A percentile compares a stretch with the other conserved stretches of the same genome.
These are phyloP conservation scores for Aepyceros melampus DNA, from an alignment of 2,113 vertebrate genomes.

Conservation along the genomic window DNA sequence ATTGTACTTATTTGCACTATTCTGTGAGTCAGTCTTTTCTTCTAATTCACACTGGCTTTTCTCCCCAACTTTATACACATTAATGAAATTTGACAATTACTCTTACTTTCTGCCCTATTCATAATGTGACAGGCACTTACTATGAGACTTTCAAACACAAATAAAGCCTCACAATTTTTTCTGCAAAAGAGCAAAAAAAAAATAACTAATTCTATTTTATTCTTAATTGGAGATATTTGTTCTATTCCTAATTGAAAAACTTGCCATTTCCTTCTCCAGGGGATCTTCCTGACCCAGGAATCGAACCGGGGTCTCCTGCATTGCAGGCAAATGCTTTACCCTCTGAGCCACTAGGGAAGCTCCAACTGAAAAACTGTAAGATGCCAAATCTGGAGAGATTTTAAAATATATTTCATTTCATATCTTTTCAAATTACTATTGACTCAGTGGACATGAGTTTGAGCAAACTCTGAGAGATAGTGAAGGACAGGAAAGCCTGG, in stretches of 20 bases:
- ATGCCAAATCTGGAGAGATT: not conserved
- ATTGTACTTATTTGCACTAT: not conserved
- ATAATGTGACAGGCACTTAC: not conserved
- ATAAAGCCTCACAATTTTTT: conserved; percentile 18
- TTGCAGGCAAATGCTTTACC: too few relatives aligned
- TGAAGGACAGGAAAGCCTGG: not conserved
- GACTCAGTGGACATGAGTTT: not conserved
- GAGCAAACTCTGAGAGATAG: not conserved
- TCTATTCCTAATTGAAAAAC: conserved; percentile 11
- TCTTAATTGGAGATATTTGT: conserved; percentile 13
- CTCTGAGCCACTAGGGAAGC: too few relatives aligned
- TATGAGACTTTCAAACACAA: not conserved
- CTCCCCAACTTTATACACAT: not conserved
- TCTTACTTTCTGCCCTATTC: not conserved
- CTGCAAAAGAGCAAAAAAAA: conserved; percentile 37
- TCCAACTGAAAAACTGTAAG: not conserved
- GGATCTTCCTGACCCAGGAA: too few relatives aligned
- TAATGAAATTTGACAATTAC: not conserved
- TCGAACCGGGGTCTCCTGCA: too few relatives aligned
- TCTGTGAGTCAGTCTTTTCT: not conserved
- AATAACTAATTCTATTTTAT: conserved; percentile 36
- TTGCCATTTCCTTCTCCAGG: too few relatives aligned
- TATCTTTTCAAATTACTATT: not conserved
- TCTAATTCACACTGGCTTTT: not conserved
- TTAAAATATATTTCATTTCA: conserved; percentile 4